phyloP scores from a whole-genome alignment of 1,140 invertebrate species.

The Lepidurus apus region DNA sequence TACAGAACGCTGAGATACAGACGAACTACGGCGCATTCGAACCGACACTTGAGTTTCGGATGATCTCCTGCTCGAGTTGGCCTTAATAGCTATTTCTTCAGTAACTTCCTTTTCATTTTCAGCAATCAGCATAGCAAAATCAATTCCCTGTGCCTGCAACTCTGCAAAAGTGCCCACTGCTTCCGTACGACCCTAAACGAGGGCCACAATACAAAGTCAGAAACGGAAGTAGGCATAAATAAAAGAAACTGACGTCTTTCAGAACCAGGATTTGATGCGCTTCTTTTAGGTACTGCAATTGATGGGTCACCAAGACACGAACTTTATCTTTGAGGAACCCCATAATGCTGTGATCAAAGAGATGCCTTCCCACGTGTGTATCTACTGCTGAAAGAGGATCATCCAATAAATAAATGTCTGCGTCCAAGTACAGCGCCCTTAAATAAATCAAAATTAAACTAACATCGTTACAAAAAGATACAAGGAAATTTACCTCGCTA shows the following conservation, averaged over 20 bases:
- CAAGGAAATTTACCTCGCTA: slow-evolving; percentile 54
- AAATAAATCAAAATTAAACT: not conserved
- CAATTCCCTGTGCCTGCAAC: slow-evolving; percentile 44
- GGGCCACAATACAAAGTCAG: not conserved
- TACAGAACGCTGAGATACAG: slow-evolving; percentile 22
- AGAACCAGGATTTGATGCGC: slow-evolving; percentile 70
- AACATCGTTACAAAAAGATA: no score
- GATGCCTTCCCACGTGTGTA: slow-evolving; percentile 59
- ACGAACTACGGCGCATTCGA: not conserved
- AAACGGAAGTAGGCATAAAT: not conserved
- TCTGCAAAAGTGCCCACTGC: slow-evolving; percentile 45
- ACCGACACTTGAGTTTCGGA: not conserved
- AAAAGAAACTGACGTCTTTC: slow-evolving; percentile 55
- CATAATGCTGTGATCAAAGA: slow-evolving; percentile 64
- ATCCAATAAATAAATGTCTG: slow-evolving; percentile 75
- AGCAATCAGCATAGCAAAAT: slow-evolving; percentile 45
- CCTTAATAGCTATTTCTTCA: not conserved
- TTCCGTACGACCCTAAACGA: slow-evolving; percentile 32
- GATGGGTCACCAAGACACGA: slow-evolving; percentile 75
- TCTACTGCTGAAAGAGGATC: slow-evolving; percentile 77
- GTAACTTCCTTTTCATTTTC: slow-evolving; percentile 40
- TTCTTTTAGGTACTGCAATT: slow-evolving; percentile 70
- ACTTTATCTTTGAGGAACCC: slow-evolving; percentile 66
- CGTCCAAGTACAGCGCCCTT: slow-evolving; percentile 69
- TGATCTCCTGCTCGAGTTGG: not conserved